phyloP scores from a whole-genome alignment of 2,888 invertebrate genomes.

The Furcula furcula region DNA sequence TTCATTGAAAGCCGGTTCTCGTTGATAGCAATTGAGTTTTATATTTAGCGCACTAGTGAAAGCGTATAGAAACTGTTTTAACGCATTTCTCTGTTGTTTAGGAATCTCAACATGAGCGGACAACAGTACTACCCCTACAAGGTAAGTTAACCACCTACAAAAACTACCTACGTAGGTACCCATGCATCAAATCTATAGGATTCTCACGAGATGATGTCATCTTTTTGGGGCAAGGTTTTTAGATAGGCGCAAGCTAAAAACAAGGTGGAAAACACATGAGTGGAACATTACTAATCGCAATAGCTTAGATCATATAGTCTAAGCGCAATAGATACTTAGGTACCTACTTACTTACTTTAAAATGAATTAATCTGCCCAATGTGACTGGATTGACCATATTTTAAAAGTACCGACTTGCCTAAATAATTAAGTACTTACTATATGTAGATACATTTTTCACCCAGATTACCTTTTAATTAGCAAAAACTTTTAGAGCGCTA shows the following conservation, averaged over 20 bases:
- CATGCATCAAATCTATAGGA: constrained; percentile 42
- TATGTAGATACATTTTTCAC: too few species aligned
- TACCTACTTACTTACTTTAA: too few species aligned
- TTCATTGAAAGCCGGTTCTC: constrained; percentile 52
- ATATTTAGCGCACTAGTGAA: constrained; percentile 57
- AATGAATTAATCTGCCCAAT: too few species aligned
- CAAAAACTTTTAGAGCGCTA: too few species aligned
- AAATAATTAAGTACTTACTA: too few species aligned
- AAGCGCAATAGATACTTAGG: neutral
- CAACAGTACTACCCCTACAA: constrained; percentile 94
- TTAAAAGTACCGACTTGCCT: too few species aligned
- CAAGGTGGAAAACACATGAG: constrained; percentile 7
- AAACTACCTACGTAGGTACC: constrained; percentile 27
- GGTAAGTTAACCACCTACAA: constrained; percentile 82
- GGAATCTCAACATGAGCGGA: constrained; percentile 85
- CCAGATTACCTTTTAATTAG: too few species aligned
- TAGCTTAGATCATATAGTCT: neutral
- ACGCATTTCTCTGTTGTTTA: constrained; percentile 48
- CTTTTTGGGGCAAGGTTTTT: constrained; percentile 41
- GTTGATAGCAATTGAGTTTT: constrained; percentile 45
- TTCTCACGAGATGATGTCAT: constrained; percentile 74
- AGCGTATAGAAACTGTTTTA: constrained; percentile 32
- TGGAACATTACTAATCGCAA: neutral
- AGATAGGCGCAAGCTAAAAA: constrained; percentile 31
- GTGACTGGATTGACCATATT: too few species aligned